phyloP scores from a whole-genome alignment of 2,888 invertebrate genomes.

The Geophilus truncorum region DNA sequence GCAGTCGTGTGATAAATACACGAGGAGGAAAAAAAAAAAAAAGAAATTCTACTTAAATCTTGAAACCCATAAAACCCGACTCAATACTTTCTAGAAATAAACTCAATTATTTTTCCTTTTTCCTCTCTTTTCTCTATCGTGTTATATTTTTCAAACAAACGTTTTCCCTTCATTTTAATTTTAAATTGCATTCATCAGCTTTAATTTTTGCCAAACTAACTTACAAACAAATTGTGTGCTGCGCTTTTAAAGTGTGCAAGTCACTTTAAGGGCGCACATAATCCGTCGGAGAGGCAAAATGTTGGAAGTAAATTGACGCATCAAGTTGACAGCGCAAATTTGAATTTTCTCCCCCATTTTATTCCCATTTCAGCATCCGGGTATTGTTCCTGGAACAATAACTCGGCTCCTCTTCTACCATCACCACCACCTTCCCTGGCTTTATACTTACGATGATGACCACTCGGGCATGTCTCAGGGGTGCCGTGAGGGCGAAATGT shows the following conservation, averaged over 20 bases:
- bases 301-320: background rate
- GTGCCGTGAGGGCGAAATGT: conserved; percentile 33
- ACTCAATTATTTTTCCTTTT: background rate
- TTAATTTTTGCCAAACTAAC: background rate
- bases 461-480: conserved; percentile 33
- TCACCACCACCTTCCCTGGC: background rate
- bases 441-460: conserved; percentile 41
- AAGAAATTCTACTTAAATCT: background rate
- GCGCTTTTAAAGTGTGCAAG: background rate
- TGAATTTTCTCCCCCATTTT: conserved; percentile 22
- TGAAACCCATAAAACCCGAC: too few species aligned
- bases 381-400: conserved; percentile 22
- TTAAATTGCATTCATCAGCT: background rate
- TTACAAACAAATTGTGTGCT: background rate
- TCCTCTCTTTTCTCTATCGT: too few species aligned
- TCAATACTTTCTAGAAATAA: background rate
- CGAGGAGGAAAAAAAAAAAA: background rate
- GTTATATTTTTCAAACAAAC: too few species aligned
- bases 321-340: conserved; percentile 25
- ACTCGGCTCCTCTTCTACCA: background rate
- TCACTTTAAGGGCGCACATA: conserved; percentile 20
- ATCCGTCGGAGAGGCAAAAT: background rate
- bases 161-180: background rate
- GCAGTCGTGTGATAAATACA: background rate
- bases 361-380: conserved; percentile 18